These are phyloP conservation scores for Nestor notabilis DNA, from an alignment of 2,113 vertebrate genomes.

Conservation along the genomic window DNA sequence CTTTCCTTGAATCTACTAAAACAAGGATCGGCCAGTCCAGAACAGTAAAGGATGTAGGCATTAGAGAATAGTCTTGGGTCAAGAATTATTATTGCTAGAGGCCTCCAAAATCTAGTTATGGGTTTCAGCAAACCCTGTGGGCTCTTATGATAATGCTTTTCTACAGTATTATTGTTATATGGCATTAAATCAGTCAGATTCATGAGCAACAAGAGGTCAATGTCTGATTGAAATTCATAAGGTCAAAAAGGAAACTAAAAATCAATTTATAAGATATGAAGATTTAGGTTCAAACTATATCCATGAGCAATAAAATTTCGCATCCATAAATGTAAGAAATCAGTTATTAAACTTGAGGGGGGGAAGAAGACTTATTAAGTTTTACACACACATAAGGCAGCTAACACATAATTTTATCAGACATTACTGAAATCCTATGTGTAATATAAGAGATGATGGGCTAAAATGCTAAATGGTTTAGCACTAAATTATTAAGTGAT, in stretches of 20 bases:
- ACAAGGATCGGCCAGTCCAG: constrained; percentile 21
- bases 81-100: constrained; percentile 76
- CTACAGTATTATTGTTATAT: constrained; percentile 82
- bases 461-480: constrained; percentile 86
- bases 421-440: constrained; percentile 85
- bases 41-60: constrained; percentile 48
- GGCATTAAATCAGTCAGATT: constrained; percentile 85
- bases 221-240: constrained; percentile 89
- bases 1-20: constrained; percentile 10
- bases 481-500: constrained; percentile 87
- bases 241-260: constrained; percentile 89
- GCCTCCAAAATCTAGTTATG: constrained; percentile 77
- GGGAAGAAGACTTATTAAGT: constrained; percentile 85
- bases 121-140: constrained; percentile 77
- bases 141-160: constrained; percentile 79
- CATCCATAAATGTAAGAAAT: constrained; percentile 86
- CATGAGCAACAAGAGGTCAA: constrained; percentile 84
- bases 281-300: constrained; percentile 87
- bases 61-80: constrained; percentile 72
- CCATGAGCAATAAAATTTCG: constrained; percentile 84
- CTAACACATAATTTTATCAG: constrained; percentile 86
- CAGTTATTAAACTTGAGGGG: constrained; percentile 84
- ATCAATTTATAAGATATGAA: constrained; percentile 89
- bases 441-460: constrained; percentile 84
- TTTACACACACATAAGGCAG: constrained; percentile 84